phyloP scores from a whole-genome alignment of 2,888 invertebrate genomes.

The Uropetala carovei region DNA sequence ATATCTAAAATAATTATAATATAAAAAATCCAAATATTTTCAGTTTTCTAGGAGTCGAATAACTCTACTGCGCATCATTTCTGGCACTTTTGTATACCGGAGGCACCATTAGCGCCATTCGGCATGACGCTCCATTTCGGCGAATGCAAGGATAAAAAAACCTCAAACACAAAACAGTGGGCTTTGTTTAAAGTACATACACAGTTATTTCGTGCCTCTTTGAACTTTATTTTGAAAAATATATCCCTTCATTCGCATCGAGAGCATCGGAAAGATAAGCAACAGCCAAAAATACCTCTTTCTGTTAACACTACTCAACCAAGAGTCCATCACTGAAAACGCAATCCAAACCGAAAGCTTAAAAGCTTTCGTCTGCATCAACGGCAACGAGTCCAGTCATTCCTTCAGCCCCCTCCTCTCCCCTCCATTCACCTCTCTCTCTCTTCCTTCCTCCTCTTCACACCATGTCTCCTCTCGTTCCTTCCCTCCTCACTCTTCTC shows the following conservation, averaged over 20 bases:
- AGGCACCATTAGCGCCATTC: too few relatives aligned
- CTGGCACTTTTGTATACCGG: too few relatives aligned
- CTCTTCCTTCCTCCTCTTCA: too few relatives aligned
- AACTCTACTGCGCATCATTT: too few relatives aligned
- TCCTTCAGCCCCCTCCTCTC: neutral
- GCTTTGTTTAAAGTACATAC: neutral
- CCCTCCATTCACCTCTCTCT: neutral
- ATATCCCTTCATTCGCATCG: neutral
- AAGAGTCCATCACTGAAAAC: conserved; percentile 8
- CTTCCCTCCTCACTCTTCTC: too few relatives aligned
- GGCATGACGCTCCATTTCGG: too few relatives aligned
- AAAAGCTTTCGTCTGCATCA: conserved; percentile 11
- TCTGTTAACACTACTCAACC: conserved; percentile 24
- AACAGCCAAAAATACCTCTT: conserved; percentile 7
- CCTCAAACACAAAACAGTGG: neutral
- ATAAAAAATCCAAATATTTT: too few relatives aligned
- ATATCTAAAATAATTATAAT: too few relatives aligned
- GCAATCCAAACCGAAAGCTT: conserved; percentile 16
- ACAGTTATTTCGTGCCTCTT: neutral
- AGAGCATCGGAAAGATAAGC: conserved; percentile 2
- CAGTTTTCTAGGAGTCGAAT: too few relatives aligned
- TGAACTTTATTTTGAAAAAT: neutral
- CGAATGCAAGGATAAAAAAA: too few relatives aligned
- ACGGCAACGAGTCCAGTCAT: neutral
- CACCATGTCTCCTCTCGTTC: too few relatives aligned